A percentile compares a stretch with the other conserved stretches of the same genome.
These are phyloP conservation scores for Macroramphosus scolopax DNA, from an alignment of 2,797 vertebrate genomes.

Conservation along the genomic window DNA sequence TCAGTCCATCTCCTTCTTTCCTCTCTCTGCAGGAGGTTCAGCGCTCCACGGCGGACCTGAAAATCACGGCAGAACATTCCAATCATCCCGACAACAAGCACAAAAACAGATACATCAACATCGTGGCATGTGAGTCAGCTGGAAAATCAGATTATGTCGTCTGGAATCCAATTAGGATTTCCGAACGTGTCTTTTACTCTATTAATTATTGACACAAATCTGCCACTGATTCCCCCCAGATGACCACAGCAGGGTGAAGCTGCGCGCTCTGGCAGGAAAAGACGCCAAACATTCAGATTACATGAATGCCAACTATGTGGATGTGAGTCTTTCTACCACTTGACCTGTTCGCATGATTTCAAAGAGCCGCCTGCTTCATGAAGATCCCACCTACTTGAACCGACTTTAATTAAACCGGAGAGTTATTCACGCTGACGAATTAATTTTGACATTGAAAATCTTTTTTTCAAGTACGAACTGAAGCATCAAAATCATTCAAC, in stretches of 20 bases:
- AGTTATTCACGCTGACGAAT: no score
- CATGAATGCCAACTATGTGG: slow-evolving; percentile 96
- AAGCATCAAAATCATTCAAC: no score
- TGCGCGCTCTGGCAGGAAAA: slow-evolving; percentile 81
- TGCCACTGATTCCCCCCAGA: slow-evolving; percentile 73
- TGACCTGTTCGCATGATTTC: no score
- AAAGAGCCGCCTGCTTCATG: no score
- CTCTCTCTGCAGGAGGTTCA: slow-evolving; percentile 99
- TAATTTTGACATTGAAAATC: no score
- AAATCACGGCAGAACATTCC: slow-evolving; percentile 88
- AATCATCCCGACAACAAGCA: slow-evolving; percentile 92
- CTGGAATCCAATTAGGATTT: slow-evolving; percentile 42
- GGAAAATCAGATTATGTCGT: slow-evolving; percentile 43
- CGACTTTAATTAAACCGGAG: no score
- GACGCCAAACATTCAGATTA: slow-evolving; percentile 88
- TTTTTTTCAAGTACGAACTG: no score
- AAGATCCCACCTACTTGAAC: no score
- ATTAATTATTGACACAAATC: slow-evolving; percentile 42
- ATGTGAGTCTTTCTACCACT: no score
- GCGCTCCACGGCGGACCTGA: slow-evolving; percentile 87
- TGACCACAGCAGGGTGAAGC: slow-evolving; percentile 93
- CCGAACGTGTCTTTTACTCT: slow-evolving; percentile 36
- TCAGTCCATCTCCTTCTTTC: no score
- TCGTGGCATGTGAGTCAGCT: slow-evolving; percentile 89
- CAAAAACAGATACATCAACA: slow-evolving; percentile 95